These are phyloP conservation scores for Glyptemys insculpta DNA, from an alignment of 2,797 vertebrate species.

Conservation along the genomic window DNA sequence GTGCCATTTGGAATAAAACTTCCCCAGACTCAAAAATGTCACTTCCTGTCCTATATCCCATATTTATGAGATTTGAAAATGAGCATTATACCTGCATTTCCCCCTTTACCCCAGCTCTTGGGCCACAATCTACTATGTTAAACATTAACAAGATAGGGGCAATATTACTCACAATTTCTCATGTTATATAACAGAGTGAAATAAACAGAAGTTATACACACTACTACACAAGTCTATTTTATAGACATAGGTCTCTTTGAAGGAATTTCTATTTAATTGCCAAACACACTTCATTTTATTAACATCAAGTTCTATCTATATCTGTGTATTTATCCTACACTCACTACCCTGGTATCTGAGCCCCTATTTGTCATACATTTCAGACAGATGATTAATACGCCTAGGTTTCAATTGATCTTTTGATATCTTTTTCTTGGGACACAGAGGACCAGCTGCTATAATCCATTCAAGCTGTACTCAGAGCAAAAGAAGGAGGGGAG, in stretches of 20 bases:
- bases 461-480: not conserved
- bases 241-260: constrained; percentile 53
- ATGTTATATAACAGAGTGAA: not conserved
- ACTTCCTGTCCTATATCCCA: not conserved
- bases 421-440: not conserved
- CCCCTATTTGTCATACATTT: not conserved
- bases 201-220: not conserved
- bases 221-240: fast-evolving
- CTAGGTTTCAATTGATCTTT: not conserved
- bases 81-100: not conserved
- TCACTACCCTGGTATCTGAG: not conserved
- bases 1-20: not conserved
- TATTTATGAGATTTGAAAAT: not conserved
- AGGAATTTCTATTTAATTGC: not conserved
- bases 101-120: not conserved
- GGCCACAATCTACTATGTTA: fast-evolving
- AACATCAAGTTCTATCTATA: not conserved
- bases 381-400: not conserved
- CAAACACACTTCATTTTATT: not conserved
- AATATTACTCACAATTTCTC: not conserved
- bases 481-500: not conserved
- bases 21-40: fast-evolving
- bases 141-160: fast-evolving
- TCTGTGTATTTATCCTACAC: not conserved
- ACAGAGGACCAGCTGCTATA: not conserved